Base-by-base conservation (phyloP, 2,888 invertebrate genomes). In the Slavum lentiscoides region DNA sequence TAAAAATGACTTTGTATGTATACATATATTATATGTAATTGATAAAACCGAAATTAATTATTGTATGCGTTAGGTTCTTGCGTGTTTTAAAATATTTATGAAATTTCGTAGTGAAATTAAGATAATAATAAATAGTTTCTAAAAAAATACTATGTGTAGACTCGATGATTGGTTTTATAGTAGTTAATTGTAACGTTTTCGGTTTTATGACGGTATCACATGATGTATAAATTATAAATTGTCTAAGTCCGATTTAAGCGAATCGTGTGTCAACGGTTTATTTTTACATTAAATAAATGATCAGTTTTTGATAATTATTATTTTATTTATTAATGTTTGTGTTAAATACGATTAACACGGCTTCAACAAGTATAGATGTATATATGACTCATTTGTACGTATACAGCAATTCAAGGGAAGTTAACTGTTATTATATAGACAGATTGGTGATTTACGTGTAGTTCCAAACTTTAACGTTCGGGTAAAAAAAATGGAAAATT, bases 271-370 rank as follows among this genome's bases (percentile, higher is more conserved):
- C 21, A 11, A 21, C 13, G 49, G 3, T 43, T 43, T 59, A 21
- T 59, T 59, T 66, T 23, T 53, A 53, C 49, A 21, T 67, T 67
- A 11, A 67, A 67, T 67, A 67, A 43, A 67, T 67, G n/a, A 43
- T 43, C 39, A 67, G 30, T 1, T 67, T 68, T 68, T 68, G 21
- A 23, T 67, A 53, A 49, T 67, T 49, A 49, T n/a, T 11, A 43
- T 66, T 39, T 39, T 39, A 66, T n/a, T 39, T 30, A 66, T 43
- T 39, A 19, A 39, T 61, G 23, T 61, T 61, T 23, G 11, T 23
- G 61, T 21, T 23, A 4, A 58, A 58, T 49, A 49, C 3, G 11
- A 49, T 13, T 2, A 49, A 49, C 11, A 49, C 13, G 11, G 7
- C 11, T 49, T 49, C 49, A 49, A 49, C 15, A 49, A 49, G 13